Evolutionary conservation across 2,888 invertebrate genomes (phyloP).

Genomic region (Petrophora chlorosata): DNA sequence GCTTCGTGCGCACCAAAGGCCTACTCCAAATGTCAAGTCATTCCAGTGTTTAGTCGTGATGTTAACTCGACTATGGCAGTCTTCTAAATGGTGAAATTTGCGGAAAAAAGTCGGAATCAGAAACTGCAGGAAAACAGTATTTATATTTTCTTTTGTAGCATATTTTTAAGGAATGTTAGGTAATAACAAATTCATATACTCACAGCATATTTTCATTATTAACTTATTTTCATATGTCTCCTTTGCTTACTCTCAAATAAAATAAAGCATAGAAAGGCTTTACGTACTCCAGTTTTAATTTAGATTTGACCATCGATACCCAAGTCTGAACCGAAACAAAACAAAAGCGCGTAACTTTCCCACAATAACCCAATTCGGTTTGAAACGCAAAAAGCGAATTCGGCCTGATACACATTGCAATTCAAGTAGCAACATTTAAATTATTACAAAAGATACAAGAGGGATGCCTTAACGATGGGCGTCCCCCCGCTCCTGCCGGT

Average conservation of each 20-base stretch:
- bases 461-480: slow-evolving; percentile 32
- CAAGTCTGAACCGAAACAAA: no score
- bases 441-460: slow-evolving; percentile 35
- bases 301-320: no score
- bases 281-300: no score
- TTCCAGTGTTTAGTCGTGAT: slow-evolving; percentile 24
- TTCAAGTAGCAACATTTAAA: slow-evolving; percentile 33
- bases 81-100: neutral
- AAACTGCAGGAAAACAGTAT: neutral
- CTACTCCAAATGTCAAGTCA: slow-evolving; percentile 33
- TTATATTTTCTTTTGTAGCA: no score
- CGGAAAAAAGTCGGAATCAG: neutral
- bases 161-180: no score
- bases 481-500: slow-evolving; percentile 61
- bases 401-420: slow-evolving; percentile 13
- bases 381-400: slow-evolving; percentile 12
- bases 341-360: no score
- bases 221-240: no score
- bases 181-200: no score
- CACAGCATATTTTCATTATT: no score
- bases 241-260: no score
- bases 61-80: slow-evolving; percentile 21
- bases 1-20: slow-evolving; percentile 29
- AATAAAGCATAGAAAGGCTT: no score
- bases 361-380: no score